These are phyloP conservation scores for Diaphora mendica DNA, from an alignment of 2,888 invertebrate species.

Conservation along the genomic window DNA sequence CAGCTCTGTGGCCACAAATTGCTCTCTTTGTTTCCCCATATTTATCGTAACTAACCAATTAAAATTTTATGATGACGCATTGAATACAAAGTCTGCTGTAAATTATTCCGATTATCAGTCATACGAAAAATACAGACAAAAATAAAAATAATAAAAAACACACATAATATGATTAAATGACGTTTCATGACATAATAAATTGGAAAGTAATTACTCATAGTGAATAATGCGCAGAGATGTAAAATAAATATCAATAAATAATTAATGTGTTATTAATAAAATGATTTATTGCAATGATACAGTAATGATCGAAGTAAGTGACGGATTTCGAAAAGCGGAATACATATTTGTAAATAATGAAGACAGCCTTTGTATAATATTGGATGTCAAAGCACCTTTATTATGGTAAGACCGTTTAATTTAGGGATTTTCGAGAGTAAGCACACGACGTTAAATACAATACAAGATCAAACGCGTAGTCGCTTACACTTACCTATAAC, in stretches of 20 bases:
- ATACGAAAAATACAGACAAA: no score
- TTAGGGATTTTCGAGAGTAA: neutral
- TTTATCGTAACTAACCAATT: no score
- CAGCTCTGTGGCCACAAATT: no score
- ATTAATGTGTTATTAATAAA: constrained; percentile 47
- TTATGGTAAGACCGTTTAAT: neutral
- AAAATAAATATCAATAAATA: constrained; percentile 48
- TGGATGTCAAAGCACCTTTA: neutral
- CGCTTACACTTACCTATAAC: neutral
- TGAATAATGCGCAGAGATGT: constrained; percentile 42
- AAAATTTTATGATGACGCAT: neutral
- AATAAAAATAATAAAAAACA: constrained; percentile 15
- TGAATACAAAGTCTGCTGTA: neutral
- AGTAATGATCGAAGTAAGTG: constrained; percentile 19
- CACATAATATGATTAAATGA: constrained; percentile 24
- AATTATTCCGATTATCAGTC: neutral
- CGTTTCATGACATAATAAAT: constrained; percentile 41
- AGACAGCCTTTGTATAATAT: neutral
- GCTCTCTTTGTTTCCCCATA: no score
- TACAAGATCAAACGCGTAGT: neutral
- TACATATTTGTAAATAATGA: neutral
- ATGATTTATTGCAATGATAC: constrained; percentile 42
- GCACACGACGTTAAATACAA: neutral
- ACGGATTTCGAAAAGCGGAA: constrained; percentile 1
- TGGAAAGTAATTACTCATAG: constrained; percentile 48